phyloP scores from a whole-genome alignment of 2,888 invertebrate species.

The Malthinus seriepunctatus region DNA sequence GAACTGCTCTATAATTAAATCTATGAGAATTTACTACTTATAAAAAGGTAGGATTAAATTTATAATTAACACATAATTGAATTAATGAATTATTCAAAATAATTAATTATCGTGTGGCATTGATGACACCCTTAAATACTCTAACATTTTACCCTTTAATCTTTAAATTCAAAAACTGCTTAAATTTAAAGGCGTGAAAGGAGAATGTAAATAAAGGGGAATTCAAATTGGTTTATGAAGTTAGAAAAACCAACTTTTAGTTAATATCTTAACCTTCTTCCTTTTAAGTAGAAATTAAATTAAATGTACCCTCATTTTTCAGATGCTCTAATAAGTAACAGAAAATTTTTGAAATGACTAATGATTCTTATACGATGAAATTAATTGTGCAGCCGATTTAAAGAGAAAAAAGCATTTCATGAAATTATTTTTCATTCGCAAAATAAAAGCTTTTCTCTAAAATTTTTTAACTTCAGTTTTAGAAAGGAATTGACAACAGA shows the following conservation, averaged over 20 bases:
- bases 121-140: constrained; percentile 16
- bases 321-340: constrained; percentile 26
- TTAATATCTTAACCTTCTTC: constrained; percentile 20
- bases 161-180: constrained; percentile 13
- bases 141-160: constrained; percentile 11
- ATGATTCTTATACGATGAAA: not conserved
- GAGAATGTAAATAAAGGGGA: constrained; percentile 26
- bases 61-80: not conserved
- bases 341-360: constrained; percentile 5
- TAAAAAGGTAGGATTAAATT: not conserved
- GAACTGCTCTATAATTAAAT: constrained; percentile 19
- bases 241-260: constrained; percentile 24
- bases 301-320: constrained; percentile 16
- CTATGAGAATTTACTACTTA: not conserved
- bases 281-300: constrained; percentile 13
- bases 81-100: not conserved
- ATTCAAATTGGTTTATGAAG: constrained; percentile 29
- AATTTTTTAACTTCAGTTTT: too few relatives aligned
- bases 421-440: too few relatives aligned
- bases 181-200: constrained; percentile 19
- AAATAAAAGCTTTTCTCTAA: too few relatives aligned
- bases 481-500: too few relatives aligned
- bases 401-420: too few relatives aligned
- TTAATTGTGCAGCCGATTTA: too few relatives aligned
- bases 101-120: constrained; percentile 1